A percentile compares a stretch with the other conserved stretches of the same genome.
Evolutionary conservation across 2,888 invertebrate genomes (phyloP).

Genomic region (Ferdinandea cuprea): DNA sequence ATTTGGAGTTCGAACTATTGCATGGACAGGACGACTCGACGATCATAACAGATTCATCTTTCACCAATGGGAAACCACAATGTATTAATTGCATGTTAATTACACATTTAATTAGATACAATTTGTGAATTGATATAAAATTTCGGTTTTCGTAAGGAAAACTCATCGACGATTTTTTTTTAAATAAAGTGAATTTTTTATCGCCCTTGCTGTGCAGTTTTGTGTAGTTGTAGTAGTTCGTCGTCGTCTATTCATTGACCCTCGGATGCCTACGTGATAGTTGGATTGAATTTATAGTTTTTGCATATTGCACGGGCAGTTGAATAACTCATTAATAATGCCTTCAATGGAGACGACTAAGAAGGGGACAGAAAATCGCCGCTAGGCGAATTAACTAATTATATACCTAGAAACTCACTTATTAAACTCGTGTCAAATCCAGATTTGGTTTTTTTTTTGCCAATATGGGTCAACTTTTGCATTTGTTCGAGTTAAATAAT

Average conservation of each 20-base stretch:
- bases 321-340: constrained; percentile 11
- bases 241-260: constrained; percentile 60
- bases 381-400: not conserved
- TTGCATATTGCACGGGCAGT: constrained; percentile 29
- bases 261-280: constrained; percentile 56
- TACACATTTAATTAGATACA: too few relatives aligned
- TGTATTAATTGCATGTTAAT: too few relatives aligned
- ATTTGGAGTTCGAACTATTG: not conserved
- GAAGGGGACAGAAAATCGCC: not conserved
- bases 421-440: not conserved
- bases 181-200: too few relatives aligned
- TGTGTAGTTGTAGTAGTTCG: too few relatives aligned
- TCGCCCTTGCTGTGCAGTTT: not conserved
- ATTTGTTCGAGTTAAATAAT: not conserved
- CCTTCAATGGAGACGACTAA: not conserved
- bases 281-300: constrained; percentile 38
- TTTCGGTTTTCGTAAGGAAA: too few relatives aligned
- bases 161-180: too few relatives aligned
- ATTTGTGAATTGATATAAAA: too few relatives aligned
- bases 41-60: too few relatives aligned
- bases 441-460: not conserved
- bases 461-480: not conserved
- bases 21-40: not conserved
- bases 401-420: constrained; percentile 8
- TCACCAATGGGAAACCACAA: not conserved